Conservation (phyloP, 2,113 vertebrate species). For the Oncorhynchus masou region DNA sequence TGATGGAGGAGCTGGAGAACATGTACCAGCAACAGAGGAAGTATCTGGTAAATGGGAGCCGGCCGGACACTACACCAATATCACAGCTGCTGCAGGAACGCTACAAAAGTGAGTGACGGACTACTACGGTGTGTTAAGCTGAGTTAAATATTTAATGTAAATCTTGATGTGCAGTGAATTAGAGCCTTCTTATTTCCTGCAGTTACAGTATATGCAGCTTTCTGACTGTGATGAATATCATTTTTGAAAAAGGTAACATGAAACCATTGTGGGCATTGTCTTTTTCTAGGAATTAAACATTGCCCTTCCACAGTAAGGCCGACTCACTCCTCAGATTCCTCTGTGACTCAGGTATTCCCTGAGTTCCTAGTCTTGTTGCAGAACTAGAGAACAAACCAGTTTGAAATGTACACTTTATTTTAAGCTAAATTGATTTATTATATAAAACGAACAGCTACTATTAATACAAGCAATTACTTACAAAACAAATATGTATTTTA, state of each 20-base stretch:
- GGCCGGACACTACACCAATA: not conserved
- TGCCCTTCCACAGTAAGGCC: not conserved
- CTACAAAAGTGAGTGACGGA: not conserved
- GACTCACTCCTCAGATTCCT: not conserved
- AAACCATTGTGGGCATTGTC: too few species aligned
- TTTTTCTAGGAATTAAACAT: not conserved
- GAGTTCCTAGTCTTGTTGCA: not conserved
- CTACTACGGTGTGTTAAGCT: not conserved
- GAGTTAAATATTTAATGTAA: not conserved
- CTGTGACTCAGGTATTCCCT: not conserved
- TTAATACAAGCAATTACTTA: not conserved
- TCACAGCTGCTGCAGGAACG: constrained; percentile 7
- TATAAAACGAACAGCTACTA: not conserved
- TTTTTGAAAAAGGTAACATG: not conserved
- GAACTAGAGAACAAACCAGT: not conserved
- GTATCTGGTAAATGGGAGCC: not conserved
- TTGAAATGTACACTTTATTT: not conserved
- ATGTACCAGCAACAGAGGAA: not conserved
- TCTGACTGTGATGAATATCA: not conserved
- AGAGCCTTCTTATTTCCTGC: not conserved
- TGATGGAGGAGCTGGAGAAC: constrained; percentile 30
- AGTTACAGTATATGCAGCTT: too few species aligned
- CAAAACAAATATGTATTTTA: not conserved
- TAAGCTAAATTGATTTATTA: not conserved
- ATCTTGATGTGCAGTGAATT: not conserved